Conservation (phyloP, 2,797 vertebrate species). For the Eospalax fontanierii region DNA sequence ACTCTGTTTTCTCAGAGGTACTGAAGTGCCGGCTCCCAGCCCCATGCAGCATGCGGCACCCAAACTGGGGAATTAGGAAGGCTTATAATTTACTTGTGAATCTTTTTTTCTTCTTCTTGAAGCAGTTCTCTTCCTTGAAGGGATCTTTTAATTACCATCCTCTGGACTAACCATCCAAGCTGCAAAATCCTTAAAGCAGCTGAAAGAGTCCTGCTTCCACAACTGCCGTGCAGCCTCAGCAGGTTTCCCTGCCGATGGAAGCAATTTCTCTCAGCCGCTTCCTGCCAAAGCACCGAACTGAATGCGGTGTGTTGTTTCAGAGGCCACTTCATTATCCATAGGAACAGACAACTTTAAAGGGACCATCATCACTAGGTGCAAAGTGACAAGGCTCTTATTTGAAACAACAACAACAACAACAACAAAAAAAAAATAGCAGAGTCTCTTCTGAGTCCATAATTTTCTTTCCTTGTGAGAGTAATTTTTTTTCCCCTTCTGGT, state of each 20-base stretch:
- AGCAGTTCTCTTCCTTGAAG: slow-evolving; percentile 78
- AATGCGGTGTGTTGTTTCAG: slow-evolving; percentile 64
- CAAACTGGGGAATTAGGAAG: not conserved
- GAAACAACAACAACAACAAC: too few species aligned
- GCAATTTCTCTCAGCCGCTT: slow-evolving; percentile 77
- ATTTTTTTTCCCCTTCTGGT: not conserved
- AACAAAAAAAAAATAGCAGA: slow-evolving; percentile 3
- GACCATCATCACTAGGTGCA: slow-evolving; percentile 48
- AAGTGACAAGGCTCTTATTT: slow-evolving; percentile 12
- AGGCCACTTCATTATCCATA: slow-evolving; percentile 66
- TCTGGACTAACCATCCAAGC: slow-evolving; percentile 73
- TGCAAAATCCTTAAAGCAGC: slow-evolving; percentile 78
- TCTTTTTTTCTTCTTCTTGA: slow-evolving; percentile 66
- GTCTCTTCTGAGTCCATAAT: not conserved
- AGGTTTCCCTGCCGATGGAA: slow-evolving; percentile 79
- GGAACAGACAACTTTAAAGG: slow-evolving; percentile 58
- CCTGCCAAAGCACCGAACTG: slow-evolving; percentile 65
- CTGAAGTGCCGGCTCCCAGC: not conserved
- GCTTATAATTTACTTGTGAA: slow-evolving; percentile 64
- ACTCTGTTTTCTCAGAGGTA: not conserved
- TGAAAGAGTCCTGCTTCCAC: slow-evolving; percentile 56
- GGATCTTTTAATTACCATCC: slow-evolving; percentile 81
- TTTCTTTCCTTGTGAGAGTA: not conserved
- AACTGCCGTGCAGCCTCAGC: slow-evolving; percentile 73
- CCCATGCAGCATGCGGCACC: not conserved